Evolutionary conservation across 30 jellyfish, hydroid and myxozoan species (phyloP).

Genomic region (Turritopsis dohrnii): DNA sequence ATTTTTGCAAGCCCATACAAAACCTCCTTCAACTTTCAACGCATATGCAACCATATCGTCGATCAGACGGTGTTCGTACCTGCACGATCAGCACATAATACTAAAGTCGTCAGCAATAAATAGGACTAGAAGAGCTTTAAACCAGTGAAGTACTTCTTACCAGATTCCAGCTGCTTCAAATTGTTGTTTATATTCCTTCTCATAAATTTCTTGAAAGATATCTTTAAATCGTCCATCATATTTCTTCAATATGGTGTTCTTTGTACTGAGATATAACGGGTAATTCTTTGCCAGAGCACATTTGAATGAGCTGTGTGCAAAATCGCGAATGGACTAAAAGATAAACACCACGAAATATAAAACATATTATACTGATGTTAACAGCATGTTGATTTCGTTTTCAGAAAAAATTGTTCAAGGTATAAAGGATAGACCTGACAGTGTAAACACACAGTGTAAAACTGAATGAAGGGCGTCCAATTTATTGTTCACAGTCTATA

Average conservation of each 20-base stretch:
- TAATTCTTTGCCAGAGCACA: slow-evolving; percentile 71
- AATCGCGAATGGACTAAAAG: slow-evolving; percentile 58
- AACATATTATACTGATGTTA: not conserved
- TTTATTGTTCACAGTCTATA: too few species aligned
- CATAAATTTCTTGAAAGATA: slow-evolving; percentile 80
- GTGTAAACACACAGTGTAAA: too few species aligned
- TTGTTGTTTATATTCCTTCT: slow-evolving; percentile 48
- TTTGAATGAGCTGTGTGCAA: slow-evolving; percentile 86
- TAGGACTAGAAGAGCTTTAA: too few species aligned
- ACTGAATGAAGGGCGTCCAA: too few species aligned
- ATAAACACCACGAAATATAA: not conserved
- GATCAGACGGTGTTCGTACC: slow-evolving; percentile 87
- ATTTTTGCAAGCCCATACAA: slow-evolving; percentile 96
- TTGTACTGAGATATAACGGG: slow-evolving; percentile 81
- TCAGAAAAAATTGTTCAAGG: too few species aligned
- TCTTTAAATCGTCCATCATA: slow-evolving; percentile 94
- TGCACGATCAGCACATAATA: not conserved
- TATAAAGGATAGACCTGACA: not conserved
- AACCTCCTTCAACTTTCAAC: slow-evolving; percentile 89
- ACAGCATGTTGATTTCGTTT: not conserved
- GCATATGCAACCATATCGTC: slow-evolving; percentile 98
- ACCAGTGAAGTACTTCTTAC: slow-evolving; percentile 19
- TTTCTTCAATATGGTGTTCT: slow-evolving; percentile 77
- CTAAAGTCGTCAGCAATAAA: too few species aligned
- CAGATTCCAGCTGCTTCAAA: slow-evolving; percentile 70